These are phyloP conservation scores for Xiphorhynchus elegans DNA, from an alignment of 2,113 vertebrate genomes.

Conservation along the genomic window DNA sequence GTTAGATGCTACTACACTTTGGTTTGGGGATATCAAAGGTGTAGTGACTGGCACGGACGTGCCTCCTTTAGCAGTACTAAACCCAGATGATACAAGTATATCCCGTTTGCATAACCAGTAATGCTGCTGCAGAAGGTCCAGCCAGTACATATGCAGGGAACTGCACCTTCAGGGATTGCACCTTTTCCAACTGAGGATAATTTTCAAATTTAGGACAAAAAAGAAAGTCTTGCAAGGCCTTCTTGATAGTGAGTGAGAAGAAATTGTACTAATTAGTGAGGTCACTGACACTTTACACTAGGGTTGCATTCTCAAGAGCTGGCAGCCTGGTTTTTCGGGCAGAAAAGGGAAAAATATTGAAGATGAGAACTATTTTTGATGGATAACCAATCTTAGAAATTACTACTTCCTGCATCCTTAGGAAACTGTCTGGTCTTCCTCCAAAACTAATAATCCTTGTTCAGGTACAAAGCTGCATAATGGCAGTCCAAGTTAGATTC, in stretches of 20 bases:
- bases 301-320: constrained; percentile 23
- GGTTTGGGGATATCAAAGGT: not conserved
- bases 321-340: not conserved
- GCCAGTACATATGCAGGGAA: not conserved
- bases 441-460: not conserved
- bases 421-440: constrained; percentile 26
- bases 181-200: not conserved
- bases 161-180: not conserved
- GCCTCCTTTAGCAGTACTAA: not conserved
- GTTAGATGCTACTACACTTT: not conserved
- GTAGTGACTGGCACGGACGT: not conserved
- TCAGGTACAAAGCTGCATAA: not conserved
- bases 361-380: not conserved
- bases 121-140: constrained; percentile 55
- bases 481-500: not conserved
- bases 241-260: not conserved
- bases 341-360: not conserved
- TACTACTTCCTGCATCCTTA: not conserved
- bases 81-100: not conserved
- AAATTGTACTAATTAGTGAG: constrained; percentile 14
- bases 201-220: constrained; percentile 21
- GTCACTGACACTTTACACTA: not conserved
- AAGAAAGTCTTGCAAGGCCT: constrained; percentile 12
- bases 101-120: not conserved
- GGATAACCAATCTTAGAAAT: not conserved